Percentiles rank a stretch among this genome's conserved stretches.
phyloP scores from a whole-genome alignment of 2,113 vertebrate species.

The Tupaia tana region DNA sequence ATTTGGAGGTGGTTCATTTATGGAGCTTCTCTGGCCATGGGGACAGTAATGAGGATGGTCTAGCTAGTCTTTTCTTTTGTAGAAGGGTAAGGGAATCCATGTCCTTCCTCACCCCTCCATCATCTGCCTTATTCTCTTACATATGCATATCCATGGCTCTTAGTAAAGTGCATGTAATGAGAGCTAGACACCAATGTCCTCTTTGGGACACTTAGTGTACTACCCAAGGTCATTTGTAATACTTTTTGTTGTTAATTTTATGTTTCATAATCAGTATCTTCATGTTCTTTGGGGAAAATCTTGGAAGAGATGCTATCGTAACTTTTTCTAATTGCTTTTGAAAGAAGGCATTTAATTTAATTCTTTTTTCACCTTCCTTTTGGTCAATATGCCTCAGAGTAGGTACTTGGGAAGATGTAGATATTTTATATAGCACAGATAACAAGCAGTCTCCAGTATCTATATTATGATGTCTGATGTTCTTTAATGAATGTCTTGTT shows the following conservation, averaged over 20 bases:
- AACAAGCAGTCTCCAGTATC: neutral
- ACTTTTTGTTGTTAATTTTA: conserved; percentile 37
- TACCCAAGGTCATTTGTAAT: neutral
- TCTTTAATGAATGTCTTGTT: conserved; percentile 65
- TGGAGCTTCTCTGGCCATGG: neutral
- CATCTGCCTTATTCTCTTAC: neutral
- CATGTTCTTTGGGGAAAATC: neutral
- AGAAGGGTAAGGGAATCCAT: neutral
- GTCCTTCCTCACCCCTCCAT: neutral
- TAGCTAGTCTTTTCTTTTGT: neutral
- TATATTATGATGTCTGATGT: neutral
- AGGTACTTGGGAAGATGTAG: neutral
- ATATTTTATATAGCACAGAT: neutral
- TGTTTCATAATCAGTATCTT: conserved; percentile 9
- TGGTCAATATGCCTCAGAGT: neutral
- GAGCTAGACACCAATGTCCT: neutral
- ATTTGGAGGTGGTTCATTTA: neutral
- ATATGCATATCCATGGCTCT: neutral
- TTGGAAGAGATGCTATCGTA: conserved; percentile 3
- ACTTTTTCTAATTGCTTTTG: conserved; percentile 31
- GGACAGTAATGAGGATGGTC: neutral
- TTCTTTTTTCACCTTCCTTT: conserved; percentile 47
- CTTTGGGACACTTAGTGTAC: neutral
- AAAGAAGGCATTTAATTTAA: conserved; percentile 60
- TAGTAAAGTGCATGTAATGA: neutral